phyloP scores from a whole-genome alignment of 2,888 invertebrate genomes.

The Coelinius sp. region DNA sequence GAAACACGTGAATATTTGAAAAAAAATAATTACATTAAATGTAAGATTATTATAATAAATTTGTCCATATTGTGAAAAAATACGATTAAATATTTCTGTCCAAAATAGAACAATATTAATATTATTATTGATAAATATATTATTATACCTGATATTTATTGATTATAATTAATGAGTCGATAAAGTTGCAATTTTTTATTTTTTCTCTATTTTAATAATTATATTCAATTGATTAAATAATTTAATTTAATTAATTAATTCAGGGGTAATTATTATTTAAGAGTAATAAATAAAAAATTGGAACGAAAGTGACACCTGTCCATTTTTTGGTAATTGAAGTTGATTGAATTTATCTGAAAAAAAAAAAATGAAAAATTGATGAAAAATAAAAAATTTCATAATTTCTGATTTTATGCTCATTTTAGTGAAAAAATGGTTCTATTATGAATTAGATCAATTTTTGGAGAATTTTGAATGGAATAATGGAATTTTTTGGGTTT shows the following conservation, averaged over 20 bases:
- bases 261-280: background rate
- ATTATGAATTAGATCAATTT: too few relatives aligned
- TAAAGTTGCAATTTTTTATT: constrained; percentile 42
- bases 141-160: constrained; percentile 66
- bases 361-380: constrained; percentile 45
- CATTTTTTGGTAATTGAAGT: constrained; percentile 60
- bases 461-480: too few relatives aligned
- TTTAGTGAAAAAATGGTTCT: too few relatives aligned
- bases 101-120: constrained; percentile 69
- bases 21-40: constrained; percentile 48
- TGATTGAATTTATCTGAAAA: constrained; percentile 46
- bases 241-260: background rate
- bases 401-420: too few relatives aligned
- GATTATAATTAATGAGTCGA: constrained; percentile 55
- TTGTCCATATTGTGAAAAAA: constrained; percentile 56
- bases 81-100: constrained; percentile 62
- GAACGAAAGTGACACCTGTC: constrained; percentile 55
- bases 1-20: constrained; percentile 20
- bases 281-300: constrained; percentile 45
- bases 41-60: constrained; percentile 41
- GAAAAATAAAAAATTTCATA: too few relatives aligned
- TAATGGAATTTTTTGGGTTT: too few relatives aligned
- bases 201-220: background rate
- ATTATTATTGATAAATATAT: constrained; percentile 61
- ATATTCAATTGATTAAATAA: too few relatives aligned